Evolutionary conservation across 2,797 vertebrate genomes (phyloP).

Genomic region (Crocidura indochinensis): DNA sequence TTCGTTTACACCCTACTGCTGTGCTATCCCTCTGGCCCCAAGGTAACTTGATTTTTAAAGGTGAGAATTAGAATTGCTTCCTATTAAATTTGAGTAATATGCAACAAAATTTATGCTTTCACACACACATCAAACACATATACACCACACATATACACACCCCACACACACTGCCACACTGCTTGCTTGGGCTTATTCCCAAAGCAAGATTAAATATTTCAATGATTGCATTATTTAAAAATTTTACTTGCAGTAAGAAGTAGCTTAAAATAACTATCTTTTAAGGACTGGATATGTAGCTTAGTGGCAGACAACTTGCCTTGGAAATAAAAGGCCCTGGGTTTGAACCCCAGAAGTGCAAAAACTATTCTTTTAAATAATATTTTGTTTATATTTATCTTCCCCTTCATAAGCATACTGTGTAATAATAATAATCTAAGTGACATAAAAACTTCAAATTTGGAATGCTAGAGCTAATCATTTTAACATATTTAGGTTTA

Average conservation of each 20-base stretch:
- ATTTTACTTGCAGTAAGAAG: slow-evolving; percentile 70
- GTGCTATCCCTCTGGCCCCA: too few species aligned
- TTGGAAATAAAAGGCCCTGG: too few species aligned
- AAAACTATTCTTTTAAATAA: not conserved
- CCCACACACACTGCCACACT: not conserved
- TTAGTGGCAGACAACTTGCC: too few species aligned
- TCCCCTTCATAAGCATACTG: too few species aligned
- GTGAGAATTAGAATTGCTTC: slow-evolving; percentile 10
- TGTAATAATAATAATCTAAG: slow-evolving; percentile 51
- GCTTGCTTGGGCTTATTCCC: slow-evolving; percentile 26
- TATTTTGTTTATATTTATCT: not conserved
- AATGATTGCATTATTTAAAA: slow-evolving; percentile 73
- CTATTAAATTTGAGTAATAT: slow-evolving; percentile 67
- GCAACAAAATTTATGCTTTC: not conserved
- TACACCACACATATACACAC: too few species aligned
- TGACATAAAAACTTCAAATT: slow-evolving; percentile 61
- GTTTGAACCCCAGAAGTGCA: too few species aligned
- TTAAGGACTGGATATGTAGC: too few species aligned
- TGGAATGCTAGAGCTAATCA: slow-evolving; percentile 57
- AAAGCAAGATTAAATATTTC: slow-evolving; percentile 69
- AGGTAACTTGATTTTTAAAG: not conserved
- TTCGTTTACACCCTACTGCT: too few species aligned
- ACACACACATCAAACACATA: not conserved
- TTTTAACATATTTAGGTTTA: slow-evolving; percentile 65
- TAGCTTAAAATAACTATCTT: slow-evolving; percentile 68